phyloP scores from a whole-genome alignment of 2,113 vertebrate genomes.

The Phylloscopus whistleri region DNA sequence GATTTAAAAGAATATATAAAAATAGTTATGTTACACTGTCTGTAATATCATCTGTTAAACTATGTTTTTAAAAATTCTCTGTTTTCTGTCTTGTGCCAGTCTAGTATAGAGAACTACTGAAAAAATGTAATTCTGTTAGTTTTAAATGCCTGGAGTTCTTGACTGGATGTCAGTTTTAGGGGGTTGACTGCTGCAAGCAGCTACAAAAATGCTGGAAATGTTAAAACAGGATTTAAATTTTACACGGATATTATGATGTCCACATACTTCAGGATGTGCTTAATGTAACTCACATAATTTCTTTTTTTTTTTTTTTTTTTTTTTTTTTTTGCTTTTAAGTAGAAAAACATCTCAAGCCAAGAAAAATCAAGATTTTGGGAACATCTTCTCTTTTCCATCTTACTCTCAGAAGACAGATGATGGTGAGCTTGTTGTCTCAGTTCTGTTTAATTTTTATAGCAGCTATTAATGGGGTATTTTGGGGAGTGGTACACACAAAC shows the following conservation, averaged over 20 bases:
- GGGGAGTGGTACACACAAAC: background rate
- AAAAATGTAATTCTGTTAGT: background rate
- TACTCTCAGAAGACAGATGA: conserved; percentile 88
- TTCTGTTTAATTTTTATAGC: background rate
- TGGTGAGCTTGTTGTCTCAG: conserved; percentile 74
- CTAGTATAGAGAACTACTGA: background rate
- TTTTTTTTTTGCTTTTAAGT: conserved; percentile 40
- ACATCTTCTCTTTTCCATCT: conserved; percentile 78
- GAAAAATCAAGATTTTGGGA: conserved; percentile 79
- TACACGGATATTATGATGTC: background rate
- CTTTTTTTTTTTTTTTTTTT: conserved; percentile 49
- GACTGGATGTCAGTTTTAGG: background rate
- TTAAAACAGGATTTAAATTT: background rate
- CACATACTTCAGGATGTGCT: accelerated
- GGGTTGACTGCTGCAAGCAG: background rate
- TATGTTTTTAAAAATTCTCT: background rate
- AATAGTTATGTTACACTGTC: background rate
- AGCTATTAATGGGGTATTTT: background rate
- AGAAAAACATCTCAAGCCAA: conserved; percentile 80
- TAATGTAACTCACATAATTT: background rate
- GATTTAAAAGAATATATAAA: background rate
- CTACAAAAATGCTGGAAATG: background rate
- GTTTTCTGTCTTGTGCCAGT: background rate
- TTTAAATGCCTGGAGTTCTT: background rate
- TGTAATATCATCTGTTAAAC: background rate